Base-by-base conservation (phyloP, 2,113 vertebrate genomes). In the Plestiodon gilberti region DNA sequence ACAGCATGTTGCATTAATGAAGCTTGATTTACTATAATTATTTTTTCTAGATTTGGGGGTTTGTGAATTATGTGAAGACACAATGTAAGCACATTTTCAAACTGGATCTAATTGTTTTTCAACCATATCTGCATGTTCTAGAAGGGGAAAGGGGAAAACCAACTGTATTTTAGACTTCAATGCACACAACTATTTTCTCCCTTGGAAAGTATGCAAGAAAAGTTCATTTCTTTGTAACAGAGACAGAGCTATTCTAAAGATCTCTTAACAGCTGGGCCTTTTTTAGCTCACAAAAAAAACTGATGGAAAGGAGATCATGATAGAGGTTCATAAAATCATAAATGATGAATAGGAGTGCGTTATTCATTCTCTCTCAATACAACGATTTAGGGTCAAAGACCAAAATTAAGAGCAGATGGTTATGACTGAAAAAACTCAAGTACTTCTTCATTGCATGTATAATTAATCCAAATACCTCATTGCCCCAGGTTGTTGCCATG, bases 1-100 rank as follows among this genome's bases (percentile, higher is more conserved):
- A 18, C 22, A 48, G 62, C 6, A 75, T 81, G 61, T 69, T 1
- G 91, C 93, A 92, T 89, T 90, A 91, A 80, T 59, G 30, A 89
- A 65, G 13, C 65, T 65, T 33, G 61, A 81, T 59, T 91, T 85
- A 91, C 73, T 78, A 2, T 7, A 90, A 86, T 78, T 2, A 71
- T 93, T 93, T 82, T 87, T 90, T 62, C 61, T 65, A 77, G 40
- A 89, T 85, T 43, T 85, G 14, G 65, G 7, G 87, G 1, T 82
- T 3, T 85, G 18, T 57, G 70, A 70, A 82, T 81, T 81, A 88
- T 35, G 14, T 2, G 87, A 87, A 65, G 22, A 2, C 6, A 76
- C 87, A 88, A 90, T 85, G 43, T 11, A 62, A 35, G 62, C 75
- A 14, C 30, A 78, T 86, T 87, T 89, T 81, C 35, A 84, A 65